Base-by-base conservation (phyloP, 1,140 invertebrate species). In the Rhopalosiphum padi region DNA sequence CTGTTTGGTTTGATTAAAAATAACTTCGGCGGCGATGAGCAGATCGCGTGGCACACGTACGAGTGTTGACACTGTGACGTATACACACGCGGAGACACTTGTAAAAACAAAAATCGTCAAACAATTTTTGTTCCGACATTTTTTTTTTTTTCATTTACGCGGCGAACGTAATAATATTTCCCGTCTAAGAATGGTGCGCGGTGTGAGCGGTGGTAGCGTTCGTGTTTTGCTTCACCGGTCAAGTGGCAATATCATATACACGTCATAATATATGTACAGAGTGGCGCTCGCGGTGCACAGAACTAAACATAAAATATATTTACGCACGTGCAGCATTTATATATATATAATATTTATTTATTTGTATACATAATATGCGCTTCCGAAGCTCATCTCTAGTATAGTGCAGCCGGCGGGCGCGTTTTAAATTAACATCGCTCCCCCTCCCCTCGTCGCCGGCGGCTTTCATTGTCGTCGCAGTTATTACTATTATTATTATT, bases 341-440 rank as follows among this genome's bases (percentile, higher is more conserved):
- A 37, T 41, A 83, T n/a, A 37, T 23, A 37, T 23, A 7, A 83
- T 37, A 37, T 30, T 30, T 85, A 85, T 41, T 37, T 85, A 85
- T 25, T 37, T 85, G 11, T 48, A 48, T 46, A 35, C n/a, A 41
- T 37, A 83, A 35, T 46, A 11, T n/a, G 30, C 86, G 15, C 87
- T 88, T 48, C n/a, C 46, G 48, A 23, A 48, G 25, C 86, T 25
- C 35, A 68, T 68, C 77, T 60, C 51, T 43, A 30, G 7, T 9
- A 23, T 41, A 68, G 41, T 55, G 46, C 41, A 68, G 60, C 60
- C 41, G 30, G 60, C 43, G 43, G 60, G 90, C 23, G n/a, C n/a
- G 51, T 46, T 48, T 91, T 83, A 91, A 91, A 82, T 91, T 91
- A 91, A 91, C 90, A 68, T 91, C 21, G 25, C 55, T 53, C 48